A percentile compares a stretch with the other conserved stretches of the same genome.
These are phyloP conservation scores for Ganaspis brasiliensis DNA, from an alignment of 2,888 invertebrate species.

Conservation along the genomic window DNA sequence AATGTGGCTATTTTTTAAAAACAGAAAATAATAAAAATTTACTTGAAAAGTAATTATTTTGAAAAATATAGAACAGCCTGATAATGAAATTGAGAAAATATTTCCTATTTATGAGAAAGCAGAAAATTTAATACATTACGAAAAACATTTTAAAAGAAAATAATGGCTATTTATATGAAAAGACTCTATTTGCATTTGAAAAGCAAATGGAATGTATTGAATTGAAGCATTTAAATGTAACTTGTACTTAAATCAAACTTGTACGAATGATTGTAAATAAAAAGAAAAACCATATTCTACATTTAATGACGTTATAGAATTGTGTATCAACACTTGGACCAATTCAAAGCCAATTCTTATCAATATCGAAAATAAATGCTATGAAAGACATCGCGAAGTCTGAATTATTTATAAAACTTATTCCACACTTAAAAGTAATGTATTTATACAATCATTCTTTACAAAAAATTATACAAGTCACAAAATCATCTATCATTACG, in stretches of 20 bases:
- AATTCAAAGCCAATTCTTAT: neutral
- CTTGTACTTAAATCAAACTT: slow-evolving; percentile 3
- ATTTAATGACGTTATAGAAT: neutral
- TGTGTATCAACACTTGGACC: slow-evolving; percentile 17
- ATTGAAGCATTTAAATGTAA: neutral
- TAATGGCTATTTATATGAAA: neutral
- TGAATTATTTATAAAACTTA: neutral
- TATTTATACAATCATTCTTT: neutral
- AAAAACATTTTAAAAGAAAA: neutral
- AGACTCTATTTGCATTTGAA: neutral
- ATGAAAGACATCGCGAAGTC: neutral
- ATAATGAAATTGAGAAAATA: neutral
- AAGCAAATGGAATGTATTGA: neutral
- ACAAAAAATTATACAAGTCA: neutral
- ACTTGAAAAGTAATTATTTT: slow-evolving; percentile 13
- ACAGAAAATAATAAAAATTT: neutral
- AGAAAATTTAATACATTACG: neutral
- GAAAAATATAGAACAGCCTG: neutral
- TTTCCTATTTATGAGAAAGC: neutral
- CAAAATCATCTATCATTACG: neutral
- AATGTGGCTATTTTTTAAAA: neutral
- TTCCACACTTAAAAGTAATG: neutral
- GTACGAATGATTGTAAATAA: neutral
- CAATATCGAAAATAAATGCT: neutral
- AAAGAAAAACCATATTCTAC: neutral